phyloP scores from a whole-genome alignment of 2,888 invertebrate species.

The Microctonus aethiopoides region DNA sequence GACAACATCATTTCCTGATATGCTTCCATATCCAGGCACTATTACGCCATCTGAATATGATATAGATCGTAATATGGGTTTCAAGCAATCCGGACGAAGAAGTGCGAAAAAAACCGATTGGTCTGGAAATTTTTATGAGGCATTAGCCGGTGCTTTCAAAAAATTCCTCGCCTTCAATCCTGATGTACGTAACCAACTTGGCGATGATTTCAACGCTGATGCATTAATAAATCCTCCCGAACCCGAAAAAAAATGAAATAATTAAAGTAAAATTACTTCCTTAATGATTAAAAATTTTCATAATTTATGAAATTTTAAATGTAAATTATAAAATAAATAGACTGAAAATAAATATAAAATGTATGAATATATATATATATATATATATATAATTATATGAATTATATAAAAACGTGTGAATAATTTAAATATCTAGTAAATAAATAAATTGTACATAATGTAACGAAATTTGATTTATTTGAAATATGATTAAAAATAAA shows the following conservation, averaged over 20 bases:
- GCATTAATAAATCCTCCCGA: background rate
- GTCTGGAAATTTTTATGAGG: slow-evolving; percentile 37
- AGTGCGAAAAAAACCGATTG: slow-evolving; percentile 7
- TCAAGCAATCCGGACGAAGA: background rate
- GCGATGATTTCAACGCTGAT: slow-evolving; percentile 26
- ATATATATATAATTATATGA: no score
- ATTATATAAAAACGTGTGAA: background rate
- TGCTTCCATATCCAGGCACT: background rate
- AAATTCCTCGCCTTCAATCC: slow-evolving; percentile 24
- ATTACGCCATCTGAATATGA: background rate
- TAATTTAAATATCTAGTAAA: background rate
- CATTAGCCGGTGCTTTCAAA: slow-evolving; percentile 33
- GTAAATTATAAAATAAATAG: background rate
- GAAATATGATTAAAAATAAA: background rate
- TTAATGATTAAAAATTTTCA: background rate
- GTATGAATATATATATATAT: no score
- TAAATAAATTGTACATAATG: background rate
- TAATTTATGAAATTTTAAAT: background rate
- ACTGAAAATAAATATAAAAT: background rate
- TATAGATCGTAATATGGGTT: background rate
- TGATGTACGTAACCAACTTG: slow-evolving; percentile 27
- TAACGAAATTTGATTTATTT: background rate
- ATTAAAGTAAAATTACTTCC: background rate
- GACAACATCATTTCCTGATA: background rate
- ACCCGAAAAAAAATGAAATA: background rate